Base-by-base conservation (phyloP, 1,140 invertebrate species). In the Drosophila lini region DNA sequence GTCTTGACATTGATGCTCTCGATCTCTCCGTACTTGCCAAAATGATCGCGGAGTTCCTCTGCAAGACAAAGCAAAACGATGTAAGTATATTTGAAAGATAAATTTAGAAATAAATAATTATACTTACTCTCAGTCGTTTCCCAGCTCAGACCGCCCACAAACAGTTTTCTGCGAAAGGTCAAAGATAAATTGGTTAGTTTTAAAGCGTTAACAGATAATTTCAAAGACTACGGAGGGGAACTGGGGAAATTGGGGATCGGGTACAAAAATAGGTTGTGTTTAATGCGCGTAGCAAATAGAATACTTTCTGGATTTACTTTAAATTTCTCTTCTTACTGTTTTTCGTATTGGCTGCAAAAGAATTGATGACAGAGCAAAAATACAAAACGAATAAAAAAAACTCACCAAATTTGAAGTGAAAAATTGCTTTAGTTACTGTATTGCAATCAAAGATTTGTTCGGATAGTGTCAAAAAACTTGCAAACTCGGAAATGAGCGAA, bases 131-230 rank as follows among this genome's bases (percentile, higher is more conserved):
- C 97, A 93, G 97, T 97, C 22, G 98, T 99, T 94, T 98, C 97
- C 97, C 98, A 99, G 94, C 97, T 98, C 70, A 99, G 94, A 68
- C 97, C 98, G 91, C 98, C 98, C 93, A 99, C 97, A 95, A 99
- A 99, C 79, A 99, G 95, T 95, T 99, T 99, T 94, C 98, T 99
- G 95, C 96, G 80, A 84, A 97, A 80, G 55, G 38, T 68, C 22
- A 56, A 47, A 74, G 31, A 67, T 67, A 7, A 68, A 25, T 56
- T 45, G 9, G 32, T 81, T 78, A 81, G 53, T 60, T 70, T 50
- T 31, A 0, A 13, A 16, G 44, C 13, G 8, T 40, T 3, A 36
- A 34, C 34, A 32, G n/a, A 3, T 1, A 4, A 22, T 53, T 61
- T 53, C 16, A n/a, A 36, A 10, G 3, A 44, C 47, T 65, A 58